A percentile compares a stretch with the other conserved stretches of the same genome.
phyloP scores from a whole-genome alignment of 2,888 invertebrate species.

The Drosophila recens region DNA sequence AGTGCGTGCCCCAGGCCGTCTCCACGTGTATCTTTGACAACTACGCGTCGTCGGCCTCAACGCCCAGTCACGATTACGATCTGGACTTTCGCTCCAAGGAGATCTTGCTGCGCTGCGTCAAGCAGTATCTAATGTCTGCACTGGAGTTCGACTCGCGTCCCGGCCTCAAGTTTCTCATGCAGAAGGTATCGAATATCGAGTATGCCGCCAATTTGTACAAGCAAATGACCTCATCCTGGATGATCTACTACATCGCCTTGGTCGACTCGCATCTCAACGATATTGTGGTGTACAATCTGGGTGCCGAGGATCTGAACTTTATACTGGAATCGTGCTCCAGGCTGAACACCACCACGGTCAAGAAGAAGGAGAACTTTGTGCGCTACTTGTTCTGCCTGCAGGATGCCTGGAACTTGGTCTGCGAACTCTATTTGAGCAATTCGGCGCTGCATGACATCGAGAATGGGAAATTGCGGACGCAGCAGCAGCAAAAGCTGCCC shows the following conservation, averaged over 20 bases:
- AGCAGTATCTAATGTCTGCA: conserved; percentile 92
- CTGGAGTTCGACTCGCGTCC: conserved; percentile 95
- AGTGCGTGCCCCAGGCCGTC: conserved; percentile 87
- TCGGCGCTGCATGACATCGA: conserved; percentile 84
- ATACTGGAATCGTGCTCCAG: conserved; percentile 88
- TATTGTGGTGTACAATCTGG: conserved; percentile 88
- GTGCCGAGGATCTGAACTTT: conserved; percentile 88
- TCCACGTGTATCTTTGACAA: conserved; percentile 85
- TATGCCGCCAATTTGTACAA: conserved; percentile 96
- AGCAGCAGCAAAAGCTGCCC: conserved; percentile 46
- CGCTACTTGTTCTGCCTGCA: conserved; percentile 88
- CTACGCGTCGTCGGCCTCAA: conserved; percentile 85
- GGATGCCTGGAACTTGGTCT: conserved; percentile 88
- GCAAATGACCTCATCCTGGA: conserved; percentile 96
- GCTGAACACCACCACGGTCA: conserved; percentile 86
- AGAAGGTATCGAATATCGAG: conserved; percentile 95
- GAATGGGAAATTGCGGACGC: conserved; percentile 75
- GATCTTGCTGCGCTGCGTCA: conserved; percentile 91
- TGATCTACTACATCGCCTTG: conserved; percentile 93
- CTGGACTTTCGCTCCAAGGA: conserved; percentile 86
- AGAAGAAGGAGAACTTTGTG: conserved; percentile 87
- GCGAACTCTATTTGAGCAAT: conserved; percentile 87
- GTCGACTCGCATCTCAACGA: conserved; percentile 93
- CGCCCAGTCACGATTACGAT: conserved; percentile 84
- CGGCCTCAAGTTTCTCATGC: conserved; percentile 96